A percentile compares a stretch with the other conserved stretches of the same genome.
Conservation (phyloP, 2,797 vertebrate genomes). For the Acrossocheilus wenchowensis region DNA sequence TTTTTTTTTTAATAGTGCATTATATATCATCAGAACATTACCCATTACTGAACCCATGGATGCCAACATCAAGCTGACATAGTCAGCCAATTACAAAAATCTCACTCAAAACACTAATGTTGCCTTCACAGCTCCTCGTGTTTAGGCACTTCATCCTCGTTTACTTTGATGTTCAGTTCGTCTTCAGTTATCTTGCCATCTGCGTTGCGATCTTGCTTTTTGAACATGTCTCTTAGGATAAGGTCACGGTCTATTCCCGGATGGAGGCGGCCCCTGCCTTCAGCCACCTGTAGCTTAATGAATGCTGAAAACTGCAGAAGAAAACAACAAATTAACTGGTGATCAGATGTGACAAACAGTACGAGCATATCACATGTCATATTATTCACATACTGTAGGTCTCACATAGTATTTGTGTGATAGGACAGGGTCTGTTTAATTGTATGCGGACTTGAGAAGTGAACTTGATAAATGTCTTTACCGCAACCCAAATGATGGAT, state of each 20-base stretch:
- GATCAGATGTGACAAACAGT: too few species aligned
- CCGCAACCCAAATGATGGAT: not conserved
- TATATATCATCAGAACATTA: not conserved
- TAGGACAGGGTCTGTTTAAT: not conserved
- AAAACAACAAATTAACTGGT: not conserved
- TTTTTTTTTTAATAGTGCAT: not conserved
- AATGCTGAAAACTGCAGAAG: conserved; percentile 87
- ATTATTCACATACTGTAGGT: not conserved
- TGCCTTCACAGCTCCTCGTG: conserved; percentile 89
- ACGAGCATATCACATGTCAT: not conserved
- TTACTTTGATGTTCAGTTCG: conserved; percentile 82
- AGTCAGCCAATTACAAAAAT: not conserved
- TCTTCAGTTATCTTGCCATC: conserved; percentile 85
- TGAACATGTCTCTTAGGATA: conserved; percentile 90
- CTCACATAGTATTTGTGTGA: too few species aligned
- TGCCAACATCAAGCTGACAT: not conserved
- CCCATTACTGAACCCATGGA: not conserved
- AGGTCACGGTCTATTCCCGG: conserved; percentile 82
- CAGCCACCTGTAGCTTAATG: conserved; percentile 84
- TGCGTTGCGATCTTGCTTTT: conserved; percentile 88
- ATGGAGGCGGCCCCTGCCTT: conserved; percentile 88
- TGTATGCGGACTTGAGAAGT: not conserved
- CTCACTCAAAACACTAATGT: not conserved
- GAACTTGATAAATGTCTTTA: not conserved
- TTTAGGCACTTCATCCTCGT: conserved; percentile 71